Evolutionary conservation across 2,797 vertebrate species (phyloP), one percentile per base, ranked within the genome.

Genomic region (Lithobates sylvaticus): DNA sequence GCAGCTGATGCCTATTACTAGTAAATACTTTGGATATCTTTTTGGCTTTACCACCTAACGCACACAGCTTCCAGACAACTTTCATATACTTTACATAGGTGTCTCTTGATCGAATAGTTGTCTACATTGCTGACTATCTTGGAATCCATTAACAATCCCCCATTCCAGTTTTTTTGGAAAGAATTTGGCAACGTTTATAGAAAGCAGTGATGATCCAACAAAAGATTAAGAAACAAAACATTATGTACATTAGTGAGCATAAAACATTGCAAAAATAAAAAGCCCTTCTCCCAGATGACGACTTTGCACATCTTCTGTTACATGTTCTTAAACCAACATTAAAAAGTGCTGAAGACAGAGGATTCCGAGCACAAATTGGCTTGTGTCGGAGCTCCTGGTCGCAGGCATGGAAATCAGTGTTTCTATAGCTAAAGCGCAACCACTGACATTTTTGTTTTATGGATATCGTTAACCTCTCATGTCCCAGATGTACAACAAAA

Each of bases 241-340:
- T 87, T 79, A 84, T 87, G 86, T 87, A 87, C 86, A 84, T 87
- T 87, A 87, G 86, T 78, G 80, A 75, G 32, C 81, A 84, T 87
- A 87, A 87, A 87, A 87, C 86, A 87, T 73, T 18, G 76, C 58
- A 73, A 65, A 78, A 78, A 73, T 13, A 75, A 61, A 75, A 84
- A 79, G 64, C 80, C 70, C 70, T 75, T 68, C 68, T 73, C 82
- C 74, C 76, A 69, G 73, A 83, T 83, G 86, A 75, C 81, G 86
- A 87, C 70, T 87, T 83, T 84, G 86, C 81, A 84, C 86, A 79
- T 87, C 86, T 87, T 87, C 81, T 78, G 86, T 87, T 87, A 87
- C 86, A 87, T 78, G 65, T 78, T 87, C 69, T 83, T 87, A 87
- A 87, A 87, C 77, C 86, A 84, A 79, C 86, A 83, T 73, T 74